Evolutionary conservation across 2,888 invertebrate genomes (phyloP), one percentile per base, ranked within the genome.

Genomic region (Copidosoma aretas): DNA sequence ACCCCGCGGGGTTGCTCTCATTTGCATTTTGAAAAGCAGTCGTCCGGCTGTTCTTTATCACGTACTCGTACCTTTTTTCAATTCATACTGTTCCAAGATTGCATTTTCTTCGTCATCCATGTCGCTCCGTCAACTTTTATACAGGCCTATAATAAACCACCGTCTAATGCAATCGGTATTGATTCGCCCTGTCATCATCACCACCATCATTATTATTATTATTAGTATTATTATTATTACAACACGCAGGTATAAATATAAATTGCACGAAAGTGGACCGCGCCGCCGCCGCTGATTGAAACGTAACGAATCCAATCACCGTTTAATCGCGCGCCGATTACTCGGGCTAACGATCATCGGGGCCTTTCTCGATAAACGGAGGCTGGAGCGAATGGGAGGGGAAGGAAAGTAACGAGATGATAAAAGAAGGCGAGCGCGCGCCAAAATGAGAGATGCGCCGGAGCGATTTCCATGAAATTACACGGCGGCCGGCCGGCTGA

Each of bases 391-490:
- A 32, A 32, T 5, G 32, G 8, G 32, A 8, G 3, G 3, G 12
- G 12, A 15, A 46, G 17, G 3, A 46, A 46, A 3, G 43, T 17
- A 41, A 12, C 43, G 43, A 4, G 14, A 14, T 4, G 8, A 46
- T 8, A 46, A 46, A 46, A 8, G 43, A 46, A 2, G 43, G 8
- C 4, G 3, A 3, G 3, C 17, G 43, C 43, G 43, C 8, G 43
- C 14, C 3, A 17, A 12, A 46, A 15, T 66, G 66, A 63, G 65
- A 64, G 61, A 61, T 17, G 64, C 52, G 64, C 49, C 21, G 32
- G 32, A 8, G 8, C 32, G 32, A 32, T 32, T 59, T 62, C 65
- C 49, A 58, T 54, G 69, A 65, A 65, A 69, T 69, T 69, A 64
- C 64, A 64, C 63, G 64, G 51, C 39, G 17, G 46, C 32, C 32